Evolutionary conservation across 2,113 vertebrate genomes (phyloP).

Genomic region (Drymodes brunneopygia): DNA sequence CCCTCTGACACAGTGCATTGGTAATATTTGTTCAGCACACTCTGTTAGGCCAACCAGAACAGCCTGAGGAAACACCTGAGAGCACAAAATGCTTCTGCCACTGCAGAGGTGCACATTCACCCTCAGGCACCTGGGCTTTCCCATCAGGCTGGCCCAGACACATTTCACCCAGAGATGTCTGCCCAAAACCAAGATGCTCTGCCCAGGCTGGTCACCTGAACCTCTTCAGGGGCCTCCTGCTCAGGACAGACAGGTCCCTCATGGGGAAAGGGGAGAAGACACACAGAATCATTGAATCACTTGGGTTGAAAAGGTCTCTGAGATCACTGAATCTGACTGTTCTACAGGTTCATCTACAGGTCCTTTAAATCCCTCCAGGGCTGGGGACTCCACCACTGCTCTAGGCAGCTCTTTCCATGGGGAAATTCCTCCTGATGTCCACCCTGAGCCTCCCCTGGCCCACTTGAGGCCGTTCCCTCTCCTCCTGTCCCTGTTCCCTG

Average conservation of each 20-base stretch:
- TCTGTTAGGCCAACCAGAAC: background rate
- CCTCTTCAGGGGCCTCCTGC: background rate
- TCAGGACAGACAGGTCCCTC: background rate
- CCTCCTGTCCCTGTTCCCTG: background rate
- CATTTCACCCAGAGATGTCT: background rate
- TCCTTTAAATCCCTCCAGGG: background rate
- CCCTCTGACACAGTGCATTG: fast-evolving
- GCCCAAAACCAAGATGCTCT: background rate
- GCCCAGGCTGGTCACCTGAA: background rate
- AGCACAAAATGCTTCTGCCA: background rate
- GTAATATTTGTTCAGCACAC: background rate
- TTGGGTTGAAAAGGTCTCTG: background rate
- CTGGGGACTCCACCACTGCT: background rate
- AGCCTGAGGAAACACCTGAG: background rate
- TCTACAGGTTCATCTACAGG: background rate
- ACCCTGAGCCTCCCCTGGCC: fast-evolving
- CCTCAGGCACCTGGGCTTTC: background rate
- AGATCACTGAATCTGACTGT: background rate
- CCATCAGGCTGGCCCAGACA: background rate
- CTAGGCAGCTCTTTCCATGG: background rate
- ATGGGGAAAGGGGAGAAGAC: background rate
- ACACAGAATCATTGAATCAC: background rate
- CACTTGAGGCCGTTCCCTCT: background rate
- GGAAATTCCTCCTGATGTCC: background rate
- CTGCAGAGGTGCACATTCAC: background rate